Evolutionary conservation across 2,888 invertebrate genomes (phyloP).

Genomic region (Agrotis ipsilon): DNA sequence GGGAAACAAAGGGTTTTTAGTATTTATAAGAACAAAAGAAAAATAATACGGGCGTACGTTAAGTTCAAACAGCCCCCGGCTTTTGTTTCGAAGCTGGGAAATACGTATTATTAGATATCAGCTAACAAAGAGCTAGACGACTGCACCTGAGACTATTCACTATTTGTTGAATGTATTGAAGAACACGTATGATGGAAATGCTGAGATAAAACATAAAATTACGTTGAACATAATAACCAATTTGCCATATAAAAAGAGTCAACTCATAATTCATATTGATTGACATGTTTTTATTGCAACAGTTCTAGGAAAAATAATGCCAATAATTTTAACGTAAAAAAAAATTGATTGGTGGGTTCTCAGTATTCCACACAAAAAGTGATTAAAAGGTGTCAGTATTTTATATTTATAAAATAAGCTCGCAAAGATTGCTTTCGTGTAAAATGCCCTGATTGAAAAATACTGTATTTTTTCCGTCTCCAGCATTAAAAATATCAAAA

Average conservation of each 20-base stretch:
- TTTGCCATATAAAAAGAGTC: not conserved
- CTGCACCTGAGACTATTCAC: slow-evolving; percentile 67
- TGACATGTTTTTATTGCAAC: not conserved
- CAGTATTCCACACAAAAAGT: not conserved
- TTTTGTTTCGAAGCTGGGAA: slow-evolving; percentile 62
- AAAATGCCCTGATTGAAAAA: not conserved
- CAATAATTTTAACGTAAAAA: not conserved
- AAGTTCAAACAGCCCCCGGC: slow-evolving; percentile 55
- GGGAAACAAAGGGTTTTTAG: slow-evolving; percentile 39
- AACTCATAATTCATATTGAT: not conserved
- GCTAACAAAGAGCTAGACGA: slow-evolving; percentile 67
- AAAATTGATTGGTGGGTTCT: not conserved
- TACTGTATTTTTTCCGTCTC: not conserved
- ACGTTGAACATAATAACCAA: not conserved
- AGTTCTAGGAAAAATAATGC: not conserved
- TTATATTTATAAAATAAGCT: not conserved
- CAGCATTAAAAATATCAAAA: not conserved
- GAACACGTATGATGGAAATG: slow-evolving; percentile 10
- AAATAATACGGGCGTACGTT: slow-evolving; percentile 44
- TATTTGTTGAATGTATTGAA: slow-evolving; percentile 54
- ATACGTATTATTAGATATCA: slow-evolving; percentile 71
- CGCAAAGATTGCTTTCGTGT: not conserved
- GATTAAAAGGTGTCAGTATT: not conserved
- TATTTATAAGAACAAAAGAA: slow-evolving; percentile 46
- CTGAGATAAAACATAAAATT: not conserved